Percentiles rank a stretch among this genome's conserved stretches.
These are phyloP conservation scores for Odontothrips loti DNA, from an alignment of 2,888 invertebrate species.

Conservation along the genomic window DNA sequence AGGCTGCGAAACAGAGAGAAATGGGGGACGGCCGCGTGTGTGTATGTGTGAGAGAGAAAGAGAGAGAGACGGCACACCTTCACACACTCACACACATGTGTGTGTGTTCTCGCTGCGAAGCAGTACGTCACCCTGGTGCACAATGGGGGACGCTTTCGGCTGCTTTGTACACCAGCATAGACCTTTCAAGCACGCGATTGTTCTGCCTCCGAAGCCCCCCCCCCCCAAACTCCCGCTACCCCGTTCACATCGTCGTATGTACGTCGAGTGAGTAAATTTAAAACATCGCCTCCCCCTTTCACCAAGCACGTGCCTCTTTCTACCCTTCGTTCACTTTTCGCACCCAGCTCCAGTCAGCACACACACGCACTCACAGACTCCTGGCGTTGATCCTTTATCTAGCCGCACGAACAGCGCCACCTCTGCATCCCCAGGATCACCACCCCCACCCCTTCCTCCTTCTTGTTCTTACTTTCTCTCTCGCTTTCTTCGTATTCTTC, in stretches of 20 bases:
- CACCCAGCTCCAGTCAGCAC: too few species aligned
- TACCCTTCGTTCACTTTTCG: too few species aligned
- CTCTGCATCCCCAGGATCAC: neutral
- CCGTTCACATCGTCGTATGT: neutral
- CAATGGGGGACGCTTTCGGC: slow-evolving; percentile 19
- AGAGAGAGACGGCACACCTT: neutral
- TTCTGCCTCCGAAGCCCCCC: slow-evolving; percentile 12
- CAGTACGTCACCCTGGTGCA: slow-evolving; percentile 20
- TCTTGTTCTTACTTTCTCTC: too few species aligned
- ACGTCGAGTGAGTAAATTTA: slow-evolving; percentile 11
- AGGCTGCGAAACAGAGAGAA: neutral
- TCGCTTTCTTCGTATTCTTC: too few species aligned
- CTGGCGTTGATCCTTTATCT: too few species aligned
- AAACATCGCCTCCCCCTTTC: neutral
- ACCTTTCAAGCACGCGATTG: slow-evolving; percentile 26
- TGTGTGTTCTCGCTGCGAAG: neutral
- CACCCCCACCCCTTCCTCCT: neutral
- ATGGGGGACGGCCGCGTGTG: neutral
- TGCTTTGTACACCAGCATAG: slow-evolving; percentile 20
- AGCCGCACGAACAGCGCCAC: too few species aligned
- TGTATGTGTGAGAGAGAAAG: neutral
- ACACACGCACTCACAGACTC: too few species aligned
- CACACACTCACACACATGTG: neutral
- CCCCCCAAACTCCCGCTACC: neutral
- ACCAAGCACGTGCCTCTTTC: neutral